Conservation (phyloP, 2,888 invertebrate species). For the Frankliniella fusca region DNA sequence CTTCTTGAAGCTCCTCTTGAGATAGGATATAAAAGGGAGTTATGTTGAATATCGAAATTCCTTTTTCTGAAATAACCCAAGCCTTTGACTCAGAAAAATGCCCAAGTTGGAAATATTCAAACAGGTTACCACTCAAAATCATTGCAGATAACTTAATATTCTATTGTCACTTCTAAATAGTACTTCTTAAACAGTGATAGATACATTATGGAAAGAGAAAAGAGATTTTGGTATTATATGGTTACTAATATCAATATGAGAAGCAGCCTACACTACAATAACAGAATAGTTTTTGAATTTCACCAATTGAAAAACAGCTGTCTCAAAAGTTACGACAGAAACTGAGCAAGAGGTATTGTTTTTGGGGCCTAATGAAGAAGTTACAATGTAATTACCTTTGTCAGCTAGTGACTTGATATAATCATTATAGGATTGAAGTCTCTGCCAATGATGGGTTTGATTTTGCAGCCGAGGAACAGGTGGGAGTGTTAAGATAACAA, state of each 20-base stretch:
- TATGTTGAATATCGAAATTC: neutral
- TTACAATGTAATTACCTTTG: neutral
- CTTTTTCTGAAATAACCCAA: neutral
- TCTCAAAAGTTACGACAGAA: neutral
- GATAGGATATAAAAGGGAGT: neutral
- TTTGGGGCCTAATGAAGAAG: neutral
- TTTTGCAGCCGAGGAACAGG: slow-evolving; percentile 37
- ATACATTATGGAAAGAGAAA: neutral
- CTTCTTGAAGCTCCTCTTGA: slow-evolving; percentile 2
- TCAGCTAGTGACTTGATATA: slow-evolving; percentile 30
- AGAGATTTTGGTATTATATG: neutral
- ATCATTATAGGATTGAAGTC: slow-evolving; percentile 33
- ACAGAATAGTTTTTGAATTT: neutral
- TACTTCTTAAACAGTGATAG: neutral
- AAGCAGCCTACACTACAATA: neutral
- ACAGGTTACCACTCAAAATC: neutral
- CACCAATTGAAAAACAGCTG: neutral
- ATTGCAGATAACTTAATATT: neutral
- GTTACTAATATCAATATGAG: neutral
- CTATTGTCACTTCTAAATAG: neutral
- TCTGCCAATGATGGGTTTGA: slow-evolving; percentile 30
- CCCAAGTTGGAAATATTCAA: neutral
- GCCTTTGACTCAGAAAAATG: neutral
- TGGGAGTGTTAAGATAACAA: slow-evolving; percentile 38
- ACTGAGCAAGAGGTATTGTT: neutral